Base-by-base conservation (phyloP, 92 coral and sea anemone species). In the Isaurus tuberculatus region DNA sequence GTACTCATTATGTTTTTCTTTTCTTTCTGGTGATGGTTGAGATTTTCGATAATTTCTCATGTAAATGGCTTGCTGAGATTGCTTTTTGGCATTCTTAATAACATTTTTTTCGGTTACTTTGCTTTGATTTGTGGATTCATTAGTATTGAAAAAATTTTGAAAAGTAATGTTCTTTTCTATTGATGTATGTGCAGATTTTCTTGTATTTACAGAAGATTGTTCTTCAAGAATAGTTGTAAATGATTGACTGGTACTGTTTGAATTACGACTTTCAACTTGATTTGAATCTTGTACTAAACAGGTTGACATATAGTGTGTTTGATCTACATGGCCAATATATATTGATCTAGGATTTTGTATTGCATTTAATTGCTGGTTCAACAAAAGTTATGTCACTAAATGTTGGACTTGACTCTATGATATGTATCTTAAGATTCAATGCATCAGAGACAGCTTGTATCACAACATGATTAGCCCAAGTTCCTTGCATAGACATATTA, bases 281-380 rank as follows among this genome's bases (percentile, higher is more conserved):
- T 31, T 32, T 30, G 36, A 51, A 44, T 51, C 60, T 51, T 51
- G 60, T 51, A n/a, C 60, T 51, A 51, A 79, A 15, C 66, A 55
- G 60, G 90, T 87, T 78, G 85, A 78, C 30, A 88, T 74, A 88
- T 88, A 83, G 64, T 75, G 91, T 79, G 74, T 81, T 82, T 83
- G 87, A 81, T 83, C 91, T 65, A 88, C 66, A 51, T 88, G 91
- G 68, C 91, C 87, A 37, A 83, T 71, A 74, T 72, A 44, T 81
- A 88, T 65, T 55, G 65, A 82, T 28, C 42, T 44, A 19, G 71
- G 75, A 69, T 43, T 73, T 40, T 81, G 84, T 17, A 36, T 20
- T 72, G 65, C n/a, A 23, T 31, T n/a, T n/a, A n/a, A n/a, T 37
- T 70, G 55, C 53, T 16, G 86, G 25, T 81, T 87, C 82, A 40